These are phyloP conservation scores for Monopis laevigella DNA, from an alignment of 2,888 invertebrate genomes.

Conservation along the genomic window DNA sequence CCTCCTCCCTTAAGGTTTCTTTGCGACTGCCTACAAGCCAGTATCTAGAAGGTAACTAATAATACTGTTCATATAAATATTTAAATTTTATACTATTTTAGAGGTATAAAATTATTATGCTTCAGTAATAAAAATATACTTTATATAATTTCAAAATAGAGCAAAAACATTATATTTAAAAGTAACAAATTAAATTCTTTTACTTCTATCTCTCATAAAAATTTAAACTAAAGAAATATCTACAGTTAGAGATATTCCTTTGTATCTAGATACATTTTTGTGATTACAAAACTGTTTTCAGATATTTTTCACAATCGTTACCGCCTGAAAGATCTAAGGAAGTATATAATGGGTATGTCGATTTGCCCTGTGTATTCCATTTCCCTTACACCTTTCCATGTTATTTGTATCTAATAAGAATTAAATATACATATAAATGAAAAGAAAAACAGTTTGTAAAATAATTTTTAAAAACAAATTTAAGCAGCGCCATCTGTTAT, in stretches of 20 bases:
- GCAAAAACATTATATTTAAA: too few species aligned
- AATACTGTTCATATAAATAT: too few species aligned
- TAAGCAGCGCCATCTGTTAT: constrained; percentile 5
- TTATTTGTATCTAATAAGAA: too few species aligned
- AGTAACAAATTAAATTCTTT: too few species aligned
- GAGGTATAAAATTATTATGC: not conserved
- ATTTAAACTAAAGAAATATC: too few species aligned
- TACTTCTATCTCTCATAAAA: too few species aligned
- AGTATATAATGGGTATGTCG: constrained; percentile 48
- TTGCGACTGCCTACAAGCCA: constrained; percentile 54
- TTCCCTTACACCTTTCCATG: not conserved
- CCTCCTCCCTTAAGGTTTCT: constrained; percentile 57
- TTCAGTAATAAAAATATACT: not conserved
- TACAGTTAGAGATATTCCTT: too few species aligned
- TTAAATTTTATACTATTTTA: not conserved
- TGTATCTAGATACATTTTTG: too few species aligned
- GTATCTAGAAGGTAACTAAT: constrained; percentile 50
- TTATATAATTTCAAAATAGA: not conserved
- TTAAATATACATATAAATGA: too few species aligned
- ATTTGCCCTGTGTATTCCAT: constrained; percentile 2
- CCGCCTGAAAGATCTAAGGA: constrained; percentile 39
- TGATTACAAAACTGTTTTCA: constrained; percentile 36
- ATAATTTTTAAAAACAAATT: not conserved
- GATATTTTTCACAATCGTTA: constrained; percentile 42
- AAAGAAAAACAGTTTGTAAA: constrained; percentile 2